Evolutionary conservation across 2,888 invertebrate species (phyloP).

Genomic region (Malthinus flaveolus): DNA sequence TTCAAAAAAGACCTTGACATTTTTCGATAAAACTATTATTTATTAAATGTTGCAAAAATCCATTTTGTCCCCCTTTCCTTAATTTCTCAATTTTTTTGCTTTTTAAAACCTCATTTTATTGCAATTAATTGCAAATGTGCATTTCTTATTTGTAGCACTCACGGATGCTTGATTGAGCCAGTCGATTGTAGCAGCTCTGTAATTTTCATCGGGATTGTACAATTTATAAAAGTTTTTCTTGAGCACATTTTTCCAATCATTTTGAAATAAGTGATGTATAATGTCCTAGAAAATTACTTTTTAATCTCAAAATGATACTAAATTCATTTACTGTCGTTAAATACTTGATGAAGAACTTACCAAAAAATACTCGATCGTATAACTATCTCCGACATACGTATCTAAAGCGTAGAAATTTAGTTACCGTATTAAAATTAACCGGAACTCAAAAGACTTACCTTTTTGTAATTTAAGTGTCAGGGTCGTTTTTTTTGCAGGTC

Average conservation of each 20-base stretch:
- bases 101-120: not conserved
- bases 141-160: not conserved
- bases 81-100: not conserved
- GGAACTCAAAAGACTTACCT: not conserved
- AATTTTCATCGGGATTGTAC: not conserved
- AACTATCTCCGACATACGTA: not conserved
- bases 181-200: slow-evolving; percentile 17
- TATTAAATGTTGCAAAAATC: too few species aligned
- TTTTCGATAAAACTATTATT: too few species aligned
- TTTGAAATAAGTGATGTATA: slow-evolving; percentile 9
- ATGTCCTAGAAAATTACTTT: slow-evolving; percentile 14
- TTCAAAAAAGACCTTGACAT: too few species aligned
- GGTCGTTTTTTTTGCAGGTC: slow-evolving; percentile 1
- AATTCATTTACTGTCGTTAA: too few species aligned
- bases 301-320: too few species aligned
- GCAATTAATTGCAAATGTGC: too few species aligned
- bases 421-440: not conserved
- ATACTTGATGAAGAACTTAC: not conserved
- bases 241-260: slow-evolving; percentile 11
- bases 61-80: too few species aligned
- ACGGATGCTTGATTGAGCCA: slow-evolving; percentile 24
- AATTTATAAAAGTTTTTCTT: slow-evolving; percentile 1
- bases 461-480: not conserved
- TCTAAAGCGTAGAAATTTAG: not conserved
- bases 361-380: slow-evolving; percentile 8